Evolutionary conservation across 2,888 invertebrate species (phyloP).

Genomic region (Chouioia cunea): DNA sequence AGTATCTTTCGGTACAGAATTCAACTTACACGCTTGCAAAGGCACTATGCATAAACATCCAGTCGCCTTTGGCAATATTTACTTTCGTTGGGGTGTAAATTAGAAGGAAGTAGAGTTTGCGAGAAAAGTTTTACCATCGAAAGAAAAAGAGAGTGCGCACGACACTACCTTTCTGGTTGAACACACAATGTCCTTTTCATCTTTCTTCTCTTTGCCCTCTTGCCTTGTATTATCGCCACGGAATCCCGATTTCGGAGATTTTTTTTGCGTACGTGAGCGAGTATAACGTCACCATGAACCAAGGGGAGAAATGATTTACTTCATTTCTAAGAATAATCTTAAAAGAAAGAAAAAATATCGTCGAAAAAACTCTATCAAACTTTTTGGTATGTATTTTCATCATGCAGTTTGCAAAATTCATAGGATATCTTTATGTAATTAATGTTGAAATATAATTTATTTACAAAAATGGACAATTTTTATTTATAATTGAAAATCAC

Average conservation of each 20-base stretch:
- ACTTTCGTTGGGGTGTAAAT: slow-evolving; percentile 57
- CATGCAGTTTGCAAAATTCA: background rate
- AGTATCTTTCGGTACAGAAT: slow-evolving; percentile 48
- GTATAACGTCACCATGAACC: too few relatives aligned
- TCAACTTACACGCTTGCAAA: background rate
- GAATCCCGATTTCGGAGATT: slow-evolving; percentile 11
- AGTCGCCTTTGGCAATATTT: slow-evolving; percentile 51
- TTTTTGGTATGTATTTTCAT: background rate
- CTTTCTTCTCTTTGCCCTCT: slow-evolving; percentile 1
- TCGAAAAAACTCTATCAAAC: background rate
- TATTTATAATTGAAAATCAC: too few relatives aligned
- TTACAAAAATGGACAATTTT: too few relatives aligned
- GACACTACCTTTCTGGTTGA: slow-evolving; percentile 1
- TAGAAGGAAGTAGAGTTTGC: slow-evolving; percentile 58
- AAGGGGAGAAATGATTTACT: too few relatives aligned
- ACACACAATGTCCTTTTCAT: background rate
- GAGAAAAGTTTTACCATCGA: slow-evolving; percentile 47
- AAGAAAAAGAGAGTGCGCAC: slow-evolving; percentile 16
- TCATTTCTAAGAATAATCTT: too few relatives aligned
- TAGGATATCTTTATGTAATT: background rate
- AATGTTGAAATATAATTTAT: too few relatives aligned
- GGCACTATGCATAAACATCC: slow-evolving; percentile 35
- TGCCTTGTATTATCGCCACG: slow-evolving; percentile 1
- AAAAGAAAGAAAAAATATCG: too few relatives aligned
- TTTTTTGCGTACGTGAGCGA: background rate